Base-by-base conservation (phyloP, 2,888 invertebrate species). In the Syrista parreyssii region DNA sequence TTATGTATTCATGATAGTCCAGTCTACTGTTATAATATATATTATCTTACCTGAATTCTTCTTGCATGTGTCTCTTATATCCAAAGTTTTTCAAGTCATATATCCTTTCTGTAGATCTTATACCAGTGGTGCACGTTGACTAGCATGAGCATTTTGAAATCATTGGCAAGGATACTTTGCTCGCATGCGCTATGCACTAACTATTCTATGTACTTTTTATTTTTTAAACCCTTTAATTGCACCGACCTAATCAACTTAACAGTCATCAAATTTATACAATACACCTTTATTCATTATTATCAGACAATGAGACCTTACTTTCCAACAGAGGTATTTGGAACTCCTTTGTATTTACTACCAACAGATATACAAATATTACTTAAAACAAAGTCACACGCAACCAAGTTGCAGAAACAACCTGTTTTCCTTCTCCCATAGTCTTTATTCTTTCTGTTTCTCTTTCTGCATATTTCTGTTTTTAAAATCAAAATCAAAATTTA, bases 141-240 rank as follows among this genome's bases (percentile, higher is more conserved):
- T 87, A 23, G 91, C 90, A 90, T 88, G 89, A 85, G 85, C 86
- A 84, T 86, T 87, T 85, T 80, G 85, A 86, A 86, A 85, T 81
- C 33, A 84, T 85, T 84, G 82, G 87, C 78, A 86, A 81, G 80
- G 86, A 78, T 81, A 84, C 82, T 83, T 86, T 82, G 88, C 87
- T 91, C 84, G 91, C 91, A 91, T 91, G 91, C 87, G 86, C 85
- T 86, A 88, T 84, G 88, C 89, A 89, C 88, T 91, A 90, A 91
- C 88, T 83, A 83, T 55, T 23, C 55, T 55, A 23, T 55, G 76
- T 80, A 75, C 74, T 83, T 81, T 87, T 74, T 85, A 82, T 82
- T 87, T 82, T 82, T 23, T 23, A 55, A 23, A 55, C 9, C 23
- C 55, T 15, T 55, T 2, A 55, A 23, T 23, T 23, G 55, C 55